Evolutionary conservation across 1,140 invertebrate genomes (phyloP).

Genomic region (Drosophila nebulosa): DNA sequence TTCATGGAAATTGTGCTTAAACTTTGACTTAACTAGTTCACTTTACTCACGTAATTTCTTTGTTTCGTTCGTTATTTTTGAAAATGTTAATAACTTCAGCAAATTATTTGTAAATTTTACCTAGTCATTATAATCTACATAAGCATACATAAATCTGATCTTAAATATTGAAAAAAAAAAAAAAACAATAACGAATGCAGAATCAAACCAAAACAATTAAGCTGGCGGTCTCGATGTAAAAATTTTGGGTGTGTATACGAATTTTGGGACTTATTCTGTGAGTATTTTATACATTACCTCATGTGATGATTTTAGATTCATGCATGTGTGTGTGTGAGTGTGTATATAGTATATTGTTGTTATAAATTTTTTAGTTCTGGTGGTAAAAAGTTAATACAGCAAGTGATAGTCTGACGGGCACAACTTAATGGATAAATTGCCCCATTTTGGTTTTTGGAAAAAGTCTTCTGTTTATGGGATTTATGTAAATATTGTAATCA

Average conservation of each 20-base stretch:
- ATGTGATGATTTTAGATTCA: conserved; percentile 23
- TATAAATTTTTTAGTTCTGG: conserved; percentile 35
- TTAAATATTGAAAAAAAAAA: conserved; percentile 2
- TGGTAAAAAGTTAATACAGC: conserved; percentile 54
- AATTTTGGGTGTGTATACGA: conserved; percentile 6
- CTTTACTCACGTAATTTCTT: conserved; percentile 8
- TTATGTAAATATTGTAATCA: conserved; percentile 44
- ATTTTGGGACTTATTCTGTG: conserved; percentile 16
- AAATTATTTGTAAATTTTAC: conserved; percentile 70
- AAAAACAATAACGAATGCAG: conserved; percentile 8
- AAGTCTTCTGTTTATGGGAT: conserved; percentile 43
- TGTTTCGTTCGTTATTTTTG: conserved; percentile 20
- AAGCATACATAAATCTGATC: conserved; percentile 35
- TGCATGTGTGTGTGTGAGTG: neutral
- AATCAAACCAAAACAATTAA: conserved; percentile 8
- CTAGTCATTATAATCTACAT: conserved; percentile 53
- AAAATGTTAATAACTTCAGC: conserved; percentile 67
- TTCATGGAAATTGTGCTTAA: conserved; percentile 62
- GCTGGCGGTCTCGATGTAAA: conserved; percentile 1
- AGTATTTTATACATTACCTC: conserved; percentile 56
- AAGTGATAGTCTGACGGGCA: conserved; percentile 44
- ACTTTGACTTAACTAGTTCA: conserved; percentile 46
- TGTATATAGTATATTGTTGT: neutral
- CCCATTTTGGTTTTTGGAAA: conserved; percentile 22
- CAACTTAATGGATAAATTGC: conserved; percentile 14